Base-by-base conservation (phyloP, 2,888 invertebrate species). In the Smittia sp. region DNA sequence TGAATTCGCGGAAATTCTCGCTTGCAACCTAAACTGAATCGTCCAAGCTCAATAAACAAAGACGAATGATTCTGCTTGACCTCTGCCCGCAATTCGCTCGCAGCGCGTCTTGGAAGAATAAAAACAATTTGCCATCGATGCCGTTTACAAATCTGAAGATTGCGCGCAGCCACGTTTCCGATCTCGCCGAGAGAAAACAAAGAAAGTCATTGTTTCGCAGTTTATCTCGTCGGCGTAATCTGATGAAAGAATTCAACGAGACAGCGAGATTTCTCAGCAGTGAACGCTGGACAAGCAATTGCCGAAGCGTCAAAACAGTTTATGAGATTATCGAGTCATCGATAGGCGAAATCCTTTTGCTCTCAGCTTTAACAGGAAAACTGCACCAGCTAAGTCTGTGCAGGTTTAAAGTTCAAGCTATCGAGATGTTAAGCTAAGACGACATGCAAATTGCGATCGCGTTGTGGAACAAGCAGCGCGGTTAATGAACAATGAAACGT, bases 101-200 rank as follows among this genome's bases (percentile, higher is more conserved):
- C 7, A 22, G n/a, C 39, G 9, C 3, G 32, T 32, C 32, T 32
- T 9, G 32, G 9, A 32, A 32, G 32, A 32, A 25, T 54, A 69
- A 69, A 52, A 54, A 69, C 69, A 69, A 69, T 69, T 69, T 69
- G 69, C 69, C 69, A 69, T 27, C 27, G 69, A 54, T 58, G 15
- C 58, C 18, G 15, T 20, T 20, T 58, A 46, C n/a, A 32, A 68
- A 52, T 38, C 46, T 25, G 68, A 69, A 27, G 25, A 46, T 46
- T 20, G 27, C 27, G 69, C 69, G 24, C 38, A 69, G n/a, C 24
- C 52, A 27, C 67, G 41, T 67, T 20, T 27, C 22, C 68, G 20
- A 22, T 41, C 25, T 63, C 27, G 27, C 25, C 9, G 27, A 27
- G 52, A 1, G 25, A 68, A 41, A 68, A 52, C 52, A 54, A 32